These are phyloP conservation scores for Palaemon carinicauda DNA, from an alignment of 1,140 invertebrate genomes.

Conservation along the genomic window DNA sequence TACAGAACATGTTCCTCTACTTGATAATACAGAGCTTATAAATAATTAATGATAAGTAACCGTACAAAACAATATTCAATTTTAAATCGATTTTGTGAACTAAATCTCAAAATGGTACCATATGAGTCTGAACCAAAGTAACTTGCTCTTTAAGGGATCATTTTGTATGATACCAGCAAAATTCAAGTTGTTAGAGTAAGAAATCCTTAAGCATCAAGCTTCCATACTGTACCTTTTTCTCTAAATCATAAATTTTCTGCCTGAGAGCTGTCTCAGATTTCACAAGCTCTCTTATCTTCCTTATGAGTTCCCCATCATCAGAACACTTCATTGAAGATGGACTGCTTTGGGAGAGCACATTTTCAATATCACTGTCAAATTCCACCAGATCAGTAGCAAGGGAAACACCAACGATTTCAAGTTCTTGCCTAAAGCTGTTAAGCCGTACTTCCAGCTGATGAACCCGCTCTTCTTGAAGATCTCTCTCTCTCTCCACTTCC, in stretches of 20 bases:
- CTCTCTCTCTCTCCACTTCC: constrained; percentile 31
- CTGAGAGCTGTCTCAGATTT: constrained; percentile 61
- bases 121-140: too few species aligned
- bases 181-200: not conserved
- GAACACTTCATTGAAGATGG: not conserved
- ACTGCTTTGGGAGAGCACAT: not conserved
- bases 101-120: too few species aligned
- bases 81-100: too few species aligned
- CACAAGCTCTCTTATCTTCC: constrained; percentile 47
- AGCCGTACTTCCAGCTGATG: constrained; percentile 43
- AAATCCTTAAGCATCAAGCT: too few species aligned
- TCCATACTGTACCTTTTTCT: constrained; percentile 65
- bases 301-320: constrained; percentile 32
- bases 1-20: too few species aligned
- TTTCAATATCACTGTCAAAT: constrained; percentile 29
- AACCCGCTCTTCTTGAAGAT: constrained; percentile 26
- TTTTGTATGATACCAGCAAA: not conserved
- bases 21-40: too few species aligned
- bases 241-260: constrained; percentile 71
- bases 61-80: too few species aligned
- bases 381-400: constrained; percentile 27
- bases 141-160: too few species aligned
- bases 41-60: too few species aligned
- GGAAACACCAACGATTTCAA: constrained; percentile 53
- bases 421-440: constrained; percentile 46